These are phyloP conservation scores for Botia almorhae DNA, from an alignment of 2,797 vertebrate species.

Conservation along the genomic window DNA sequence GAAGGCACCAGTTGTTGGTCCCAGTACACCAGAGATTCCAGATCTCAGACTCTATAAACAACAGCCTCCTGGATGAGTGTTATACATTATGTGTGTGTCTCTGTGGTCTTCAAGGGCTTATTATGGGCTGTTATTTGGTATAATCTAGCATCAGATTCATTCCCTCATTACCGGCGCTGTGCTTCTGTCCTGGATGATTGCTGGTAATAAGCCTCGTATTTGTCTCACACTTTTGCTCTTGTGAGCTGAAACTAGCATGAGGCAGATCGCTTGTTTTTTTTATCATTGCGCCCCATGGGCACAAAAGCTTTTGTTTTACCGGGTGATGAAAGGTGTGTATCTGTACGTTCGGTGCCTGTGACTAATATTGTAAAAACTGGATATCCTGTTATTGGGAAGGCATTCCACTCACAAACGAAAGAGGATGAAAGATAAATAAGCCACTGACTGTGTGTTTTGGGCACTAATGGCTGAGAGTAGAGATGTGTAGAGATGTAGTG, in stretches of 20 bases:
- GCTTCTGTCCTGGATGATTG: neutral
- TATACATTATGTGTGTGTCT: conserved; percentile 23
- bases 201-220: conserved; percentile 18
- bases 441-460: no score
- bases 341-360: conserved; percentile 4
- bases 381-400: conserved; percentile 10
- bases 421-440: no score
- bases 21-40: neutral
- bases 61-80: neutral
- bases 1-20: neutral
- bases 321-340: neutral
- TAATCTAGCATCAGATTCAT: neutral
- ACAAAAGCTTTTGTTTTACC: neutral
- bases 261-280: neutral
- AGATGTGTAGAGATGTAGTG: no score
- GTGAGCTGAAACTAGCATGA: conserved; percentile 15
- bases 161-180: conserved; percentile 26
- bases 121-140: conserved; percentile 27
- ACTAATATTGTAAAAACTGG: neutral
- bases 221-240: conserved; percentile 37
- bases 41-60: conserved; percentile 5
- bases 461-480: neutral
- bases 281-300: neutral
- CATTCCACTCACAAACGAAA: neutral
- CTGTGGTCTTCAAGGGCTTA: conserved; percentile 17